Evolutionary conservation across 2,888 invertebrate genomes (phyloP).

Genomic region (Tholera decimalis): DNA sequence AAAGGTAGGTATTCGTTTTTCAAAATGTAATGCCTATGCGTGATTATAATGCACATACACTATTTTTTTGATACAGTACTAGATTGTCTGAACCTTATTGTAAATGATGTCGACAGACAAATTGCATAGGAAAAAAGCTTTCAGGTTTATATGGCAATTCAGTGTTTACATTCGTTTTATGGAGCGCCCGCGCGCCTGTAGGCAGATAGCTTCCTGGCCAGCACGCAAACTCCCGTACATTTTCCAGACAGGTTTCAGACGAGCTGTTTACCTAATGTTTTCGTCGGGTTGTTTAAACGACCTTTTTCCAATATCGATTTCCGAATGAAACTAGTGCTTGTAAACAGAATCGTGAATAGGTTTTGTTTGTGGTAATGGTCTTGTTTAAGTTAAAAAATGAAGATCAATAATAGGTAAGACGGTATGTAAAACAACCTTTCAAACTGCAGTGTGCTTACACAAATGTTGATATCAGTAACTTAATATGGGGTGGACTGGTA

Average conservation of each 20-base stretch:
- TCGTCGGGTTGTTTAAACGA: slow-evolving; percentile 35
- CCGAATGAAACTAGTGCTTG: slow-evolving; percentile 6
- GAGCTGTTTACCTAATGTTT: slow-evolving; percentile 59
- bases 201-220: slow-evolving; percentile 31
- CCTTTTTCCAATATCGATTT: slow-evolving; percentile 48
- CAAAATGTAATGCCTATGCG: not conserved
- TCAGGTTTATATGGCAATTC: slow-evolving; percentile 50
- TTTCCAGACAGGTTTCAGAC: slow-evolving; percentile 59
- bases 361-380: not conserved
- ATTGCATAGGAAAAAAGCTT: slow-evolving; percentile 51
- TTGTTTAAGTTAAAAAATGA: slow-evolving; percentile 1
- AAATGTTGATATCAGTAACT: too few species aligned
- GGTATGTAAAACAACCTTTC: not conserved
- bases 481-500: not conserved
- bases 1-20: not conserved
- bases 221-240: slow-evolving; percentile 60
- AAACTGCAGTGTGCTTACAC: not conserved
- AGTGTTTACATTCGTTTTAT: slow-evolving; percentile 55
- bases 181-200: slow-evolving; percentile 36
- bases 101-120: slow-evolving; percentile 34
- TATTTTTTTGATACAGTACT: not conserved
- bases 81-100: slow-evolving; percentile 6
- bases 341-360: slow-evolving; percentile 1
- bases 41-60: not conserved
- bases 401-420: not conserved